Evolutionary conservation across 2,888 invertebrate species (phyloP), one percentile per base, ranked within the genome.

Genomic region (Cancer borealis): DNA sequence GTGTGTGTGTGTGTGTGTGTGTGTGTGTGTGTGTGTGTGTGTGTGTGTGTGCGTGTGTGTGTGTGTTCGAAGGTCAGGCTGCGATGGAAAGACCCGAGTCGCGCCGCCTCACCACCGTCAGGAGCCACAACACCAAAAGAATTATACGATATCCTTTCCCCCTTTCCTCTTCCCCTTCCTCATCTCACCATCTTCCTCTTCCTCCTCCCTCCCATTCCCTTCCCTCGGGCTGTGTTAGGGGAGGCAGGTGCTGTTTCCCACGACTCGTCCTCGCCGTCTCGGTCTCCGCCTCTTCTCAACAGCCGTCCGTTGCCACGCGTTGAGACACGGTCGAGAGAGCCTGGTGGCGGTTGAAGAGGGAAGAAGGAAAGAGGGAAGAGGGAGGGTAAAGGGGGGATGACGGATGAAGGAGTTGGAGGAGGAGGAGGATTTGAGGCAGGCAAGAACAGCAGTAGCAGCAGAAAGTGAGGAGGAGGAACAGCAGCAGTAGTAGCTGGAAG

Each of bases 1-100:
- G 17, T 45, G 87, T 87, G 30, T 87, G 87, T 87, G 87, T 87
- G 87, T 87, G 87, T 87, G 87, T 87, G 87, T 87, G 87, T 87
- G 87, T 87, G 87, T 87, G 87, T 87, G 87, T 87, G 87, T 87
- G 87, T 87, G 88, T 88, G 45, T 88, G 88, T 88, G 45, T 88
- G 88, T 88, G 88, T 88, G 88, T 88, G 46, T 88, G 88, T 88
- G 39, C 39, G 87, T 87, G 87, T 87, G 87, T 87, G 39, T 87
- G 87, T 30, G 30, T 87, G 17, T 30, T 8, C 45, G 88, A 79
- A 79, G 79, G 79, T 79, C 79, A 79, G 79, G 30, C 79, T 30
- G 12, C 79, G 30, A 79, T 10, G 79, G 79, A 79, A 79, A 30
- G 79, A 79, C 79, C 26, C 10, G 21, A 26, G 30, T 30, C 30